Conservation (phyloP, 2,113 vertebrate genomes). For the Puffinus mauretanicus region DNA sequence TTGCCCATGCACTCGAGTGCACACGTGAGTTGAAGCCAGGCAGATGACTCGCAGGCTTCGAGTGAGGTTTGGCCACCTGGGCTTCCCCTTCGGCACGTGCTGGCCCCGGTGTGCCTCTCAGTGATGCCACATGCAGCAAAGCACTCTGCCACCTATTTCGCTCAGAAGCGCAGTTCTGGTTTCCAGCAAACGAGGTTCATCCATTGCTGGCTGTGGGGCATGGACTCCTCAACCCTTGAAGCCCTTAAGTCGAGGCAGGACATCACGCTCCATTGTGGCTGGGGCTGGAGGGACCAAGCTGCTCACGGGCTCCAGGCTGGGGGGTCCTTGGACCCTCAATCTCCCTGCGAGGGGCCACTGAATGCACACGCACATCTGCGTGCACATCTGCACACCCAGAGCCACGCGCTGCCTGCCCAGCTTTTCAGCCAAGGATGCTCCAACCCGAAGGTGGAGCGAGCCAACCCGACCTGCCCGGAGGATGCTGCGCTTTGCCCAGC, state of each 20-base stretch:
- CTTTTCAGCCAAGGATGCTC: not conserved
- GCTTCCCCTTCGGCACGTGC: accelerated
- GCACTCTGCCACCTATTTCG: not conserved
- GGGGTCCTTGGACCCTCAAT: not conserved
- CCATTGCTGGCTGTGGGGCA: not conserved
- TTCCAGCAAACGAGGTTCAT: not conserved
- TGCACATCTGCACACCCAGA: not conserved
- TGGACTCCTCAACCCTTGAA: not conserved
- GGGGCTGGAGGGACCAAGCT: not conserved
- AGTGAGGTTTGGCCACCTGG: not conserved
- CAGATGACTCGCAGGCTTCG: accelerated
- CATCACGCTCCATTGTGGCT: accelerated
- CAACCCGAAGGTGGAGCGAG: not conserved
- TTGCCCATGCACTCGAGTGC: accelerated
- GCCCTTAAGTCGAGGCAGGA: accelerated
- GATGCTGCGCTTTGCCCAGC: not conserved
- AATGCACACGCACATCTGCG: not conserved
- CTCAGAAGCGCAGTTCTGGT: not conserved
- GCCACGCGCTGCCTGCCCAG: accelerated
- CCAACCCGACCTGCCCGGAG: not conserved
- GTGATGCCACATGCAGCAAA: not conserved
- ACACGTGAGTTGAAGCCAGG: not conserved
- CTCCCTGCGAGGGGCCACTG: not conserved
- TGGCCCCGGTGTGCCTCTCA: accelerated
- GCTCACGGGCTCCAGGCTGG: not conserved